phyloP scores from a whole-genome alignment of 2,888 invertebrate species.

The Aleiodes alternator region DNA sequence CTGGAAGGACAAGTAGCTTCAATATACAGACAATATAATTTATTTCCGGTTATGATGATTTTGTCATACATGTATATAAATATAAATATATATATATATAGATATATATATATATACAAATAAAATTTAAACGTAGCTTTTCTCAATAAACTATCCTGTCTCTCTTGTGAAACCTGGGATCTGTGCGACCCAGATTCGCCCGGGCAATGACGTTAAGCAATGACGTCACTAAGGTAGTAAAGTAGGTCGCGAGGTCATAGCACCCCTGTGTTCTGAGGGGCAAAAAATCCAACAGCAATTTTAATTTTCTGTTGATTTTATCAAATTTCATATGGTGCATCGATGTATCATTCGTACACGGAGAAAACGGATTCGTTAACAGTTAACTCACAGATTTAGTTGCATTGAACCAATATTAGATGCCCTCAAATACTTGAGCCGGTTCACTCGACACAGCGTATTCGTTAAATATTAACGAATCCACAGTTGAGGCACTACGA shows the following conservation, averaged over 20 bases:
- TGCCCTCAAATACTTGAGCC: too few relatives aligned
- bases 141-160: constrained; percentile 75
- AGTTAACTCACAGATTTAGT: too few relatives aligned
- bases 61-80: neutral
- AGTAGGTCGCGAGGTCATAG: constrained; percentile 72
- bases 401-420: too few relatives aligned
- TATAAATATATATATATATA: neutral
- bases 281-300: constrained; percentile 19
- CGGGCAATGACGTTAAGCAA: constrained; percentile 74
- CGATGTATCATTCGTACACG: neutral
- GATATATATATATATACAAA: neutral
- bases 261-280: constrained; percentile 61
- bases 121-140: constrained; percentile 57
- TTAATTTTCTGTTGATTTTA: constrained; percentile 15
- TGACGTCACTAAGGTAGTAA: constrained; percentile 72
- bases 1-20: neutral
- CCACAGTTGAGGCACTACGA: too few relatives aligned
- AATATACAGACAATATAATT: neutral
- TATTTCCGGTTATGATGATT: neutral
- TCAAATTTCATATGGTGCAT: neutral
- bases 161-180: constrained; percentile 79
- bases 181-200: constrained; percentile 82
- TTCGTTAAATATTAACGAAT: too few relatives aligned
- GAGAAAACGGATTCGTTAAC: too few relatives aligned
- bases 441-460: too few relatives aligned